Conservation (phyloP, 2,888 invertebrate species). For the Limnephilus rhombicus region DNA sequence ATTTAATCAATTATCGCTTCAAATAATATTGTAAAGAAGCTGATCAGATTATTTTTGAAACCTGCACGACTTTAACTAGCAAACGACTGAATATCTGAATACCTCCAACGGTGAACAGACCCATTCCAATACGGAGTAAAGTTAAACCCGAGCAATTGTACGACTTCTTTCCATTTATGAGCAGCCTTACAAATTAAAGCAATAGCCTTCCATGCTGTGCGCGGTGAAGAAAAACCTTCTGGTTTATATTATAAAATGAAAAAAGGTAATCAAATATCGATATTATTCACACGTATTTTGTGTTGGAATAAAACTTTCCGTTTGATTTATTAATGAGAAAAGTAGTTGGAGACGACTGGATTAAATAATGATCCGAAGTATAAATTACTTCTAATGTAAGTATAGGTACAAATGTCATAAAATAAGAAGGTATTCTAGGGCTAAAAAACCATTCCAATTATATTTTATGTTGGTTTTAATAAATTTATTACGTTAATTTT, state of each 20-base stretch:
- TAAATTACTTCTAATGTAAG: not conserved
- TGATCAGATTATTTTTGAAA: not conserved
- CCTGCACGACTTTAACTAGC: not conserved
- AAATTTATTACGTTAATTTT: no score
- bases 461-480: not conserved
- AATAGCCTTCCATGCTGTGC: not conserved
- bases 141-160: not conserved
- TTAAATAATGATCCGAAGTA: not conserved
- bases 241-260: not conserved
- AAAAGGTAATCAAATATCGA: not conserved
- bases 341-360: not conserved
- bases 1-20: not conserved
- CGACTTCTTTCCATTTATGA: slow-evolving; percentile 4
- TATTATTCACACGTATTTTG: not conserved
- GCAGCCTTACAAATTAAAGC: slow-evolving; percentile 23
- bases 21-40: not conserved
- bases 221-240: not conserved
- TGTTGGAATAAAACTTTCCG: not conserved
- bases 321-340: not conserved
- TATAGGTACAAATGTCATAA: not conserved
- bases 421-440: not conserved
- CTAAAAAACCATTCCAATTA: not conserved
- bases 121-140: not conserved
- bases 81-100: not conserved
- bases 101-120: not conserved